phyloP scores from a whole-genome alignment of 2,113 vertebrate species.

The Mixornis gularis region DNA sequence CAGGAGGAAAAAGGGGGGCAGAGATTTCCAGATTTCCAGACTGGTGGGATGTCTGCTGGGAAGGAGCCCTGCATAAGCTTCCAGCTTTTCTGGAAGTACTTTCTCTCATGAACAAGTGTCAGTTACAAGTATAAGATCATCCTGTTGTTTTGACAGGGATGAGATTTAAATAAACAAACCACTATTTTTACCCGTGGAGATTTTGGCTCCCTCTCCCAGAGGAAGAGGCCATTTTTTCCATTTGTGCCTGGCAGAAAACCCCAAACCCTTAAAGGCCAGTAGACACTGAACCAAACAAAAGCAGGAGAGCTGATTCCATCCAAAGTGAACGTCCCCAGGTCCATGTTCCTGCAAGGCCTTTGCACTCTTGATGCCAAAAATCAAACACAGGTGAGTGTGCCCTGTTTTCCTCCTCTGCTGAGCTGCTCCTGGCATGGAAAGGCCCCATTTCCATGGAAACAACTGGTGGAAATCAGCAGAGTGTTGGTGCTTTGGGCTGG shows the following conservation, averaged over 20 bases:
- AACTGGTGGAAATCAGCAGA: neutral
- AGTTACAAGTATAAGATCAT: neutral
- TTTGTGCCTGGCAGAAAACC: neutral
- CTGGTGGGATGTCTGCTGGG: neutral
- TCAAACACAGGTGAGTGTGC: neutral
- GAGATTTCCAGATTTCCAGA: neutral
- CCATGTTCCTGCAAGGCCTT: neutral
- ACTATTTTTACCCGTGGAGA: neutral
- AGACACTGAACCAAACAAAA: neutral
- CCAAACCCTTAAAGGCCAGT: neutral
- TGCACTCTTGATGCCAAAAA: neutral
- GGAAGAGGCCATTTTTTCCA: neutral
- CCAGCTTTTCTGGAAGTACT: neutral
- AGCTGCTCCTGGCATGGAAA: neutral
- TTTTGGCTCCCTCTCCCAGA: neutral
- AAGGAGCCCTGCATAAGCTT: neutral
- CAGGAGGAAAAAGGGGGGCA: neutral
- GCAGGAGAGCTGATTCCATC: neutral
- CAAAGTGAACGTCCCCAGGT: neutral
- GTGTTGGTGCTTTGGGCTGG: neutral
- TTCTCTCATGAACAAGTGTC: neutral
- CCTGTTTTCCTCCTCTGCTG: neutral
- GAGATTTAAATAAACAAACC: neutral
- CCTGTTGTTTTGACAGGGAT: neutral
- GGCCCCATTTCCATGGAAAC: neutral